Conservation (phyloP, 2,113 vertebrate genomes). For the Lontra canadensis region DNA sequence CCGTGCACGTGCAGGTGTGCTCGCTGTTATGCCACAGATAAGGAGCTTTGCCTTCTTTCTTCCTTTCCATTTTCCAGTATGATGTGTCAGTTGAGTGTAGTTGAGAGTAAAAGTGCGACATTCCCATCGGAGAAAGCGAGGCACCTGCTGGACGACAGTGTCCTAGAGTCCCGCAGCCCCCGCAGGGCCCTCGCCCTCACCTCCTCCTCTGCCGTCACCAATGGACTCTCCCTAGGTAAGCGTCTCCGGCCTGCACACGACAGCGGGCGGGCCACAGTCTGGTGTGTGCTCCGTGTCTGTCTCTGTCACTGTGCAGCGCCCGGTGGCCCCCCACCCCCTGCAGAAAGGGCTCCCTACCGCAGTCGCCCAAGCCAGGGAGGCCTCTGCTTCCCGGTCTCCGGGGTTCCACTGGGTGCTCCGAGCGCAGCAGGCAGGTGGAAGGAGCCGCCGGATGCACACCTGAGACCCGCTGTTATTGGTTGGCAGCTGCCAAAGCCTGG, state of each 20-base stretch:
- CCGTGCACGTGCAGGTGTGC: not conserved
- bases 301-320: conserved; percentile 20
- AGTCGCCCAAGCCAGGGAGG: not conserved
- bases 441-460: not conserved
- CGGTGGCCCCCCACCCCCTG: not conserved
- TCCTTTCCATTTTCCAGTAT: conserved; percentile 85
- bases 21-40: not conserved
- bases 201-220: conserved; percentile 85
- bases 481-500: not conserved
- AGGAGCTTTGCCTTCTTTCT: conserved; percentile 65
- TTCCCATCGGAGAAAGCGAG: conserved; percentile 93
- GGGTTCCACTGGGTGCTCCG: not conserved
- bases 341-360: not conserved
- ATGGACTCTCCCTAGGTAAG: conserved; percentile 91
- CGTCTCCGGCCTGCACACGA: not conserved
- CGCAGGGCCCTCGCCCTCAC: conserved; percentile 82
- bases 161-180: conserved; percentile 94
- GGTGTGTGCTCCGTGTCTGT: conserved; percentile 53
- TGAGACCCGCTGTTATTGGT: not conserved
- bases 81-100: conserved; percentile 95
- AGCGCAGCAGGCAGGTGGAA: not conserved
- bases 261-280: conserved; percentile 14
- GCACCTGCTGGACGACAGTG: conserved; percentile 97
- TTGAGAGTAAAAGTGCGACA: conserved; percentile 94
- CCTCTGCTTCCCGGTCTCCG: not conserved